Evolutionary conservation across 2,797 vertebrate genomes (phyloP).

Genomic region (Lepilemur septentrionalis): DNA sequence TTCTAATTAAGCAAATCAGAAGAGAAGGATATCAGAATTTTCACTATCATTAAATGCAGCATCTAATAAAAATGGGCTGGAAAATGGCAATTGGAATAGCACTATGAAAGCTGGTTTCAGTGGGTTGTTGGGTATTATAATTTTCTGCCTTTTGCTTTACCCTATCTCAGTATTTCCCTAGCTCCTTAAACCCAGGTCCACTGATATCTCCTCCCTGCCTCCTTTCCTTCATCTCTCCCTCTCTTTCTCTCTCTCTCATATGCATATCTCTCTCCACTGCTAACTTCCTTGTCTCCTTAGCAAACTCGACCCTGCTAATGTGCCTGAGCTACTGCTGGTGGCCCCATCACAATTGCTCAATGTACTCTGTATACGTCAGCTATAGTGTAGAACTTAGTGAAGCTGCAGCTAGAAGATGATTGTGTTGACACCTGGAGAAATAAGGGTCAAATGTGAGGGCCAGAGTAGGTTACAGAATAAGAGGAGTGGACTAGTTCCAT

Average conservation of each 20-base stretch:
- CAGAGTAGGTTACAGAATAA: background rate
- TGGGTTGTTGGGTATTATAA: too few relatives aligned
- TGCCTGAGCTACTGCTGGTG: too few relatives aligned
- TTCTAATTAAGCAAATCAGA: background rate
- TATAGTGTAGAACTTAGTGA: background rate
- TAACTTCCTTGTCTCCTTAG: background rate
- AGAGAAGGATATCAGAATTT: background rate
- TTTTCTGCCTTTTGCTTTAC: background rate
- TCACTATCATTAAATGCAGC: background rate
- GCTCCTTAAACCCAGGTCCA: background rate
- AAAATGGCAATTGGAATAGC: background rate
- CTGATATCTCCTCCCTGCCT: background rate
- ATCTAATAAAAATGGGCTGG: background rate
- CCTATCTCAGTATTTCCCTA: background rate
- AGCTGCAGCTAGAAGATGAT: background rate
- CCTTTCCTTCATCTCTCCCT: accelerated
- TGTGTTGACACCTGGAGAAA: background rate
- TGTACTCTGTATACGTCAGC: background rate
- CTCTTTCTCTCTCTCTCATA: background rate
- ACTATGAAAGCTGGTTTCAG: background rate
- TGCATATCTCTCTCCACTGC: background rate
- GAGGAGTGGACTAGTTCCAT: too few relatives aligned
- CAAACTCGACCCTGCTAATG: too few relatives aligned
- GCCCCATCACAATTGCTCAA: background rate
- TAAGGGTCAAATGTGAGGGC: background rate